Conservation (phyloP, 1,140 invertebrate genomes). For the Mylabris phalerata region DNA sequence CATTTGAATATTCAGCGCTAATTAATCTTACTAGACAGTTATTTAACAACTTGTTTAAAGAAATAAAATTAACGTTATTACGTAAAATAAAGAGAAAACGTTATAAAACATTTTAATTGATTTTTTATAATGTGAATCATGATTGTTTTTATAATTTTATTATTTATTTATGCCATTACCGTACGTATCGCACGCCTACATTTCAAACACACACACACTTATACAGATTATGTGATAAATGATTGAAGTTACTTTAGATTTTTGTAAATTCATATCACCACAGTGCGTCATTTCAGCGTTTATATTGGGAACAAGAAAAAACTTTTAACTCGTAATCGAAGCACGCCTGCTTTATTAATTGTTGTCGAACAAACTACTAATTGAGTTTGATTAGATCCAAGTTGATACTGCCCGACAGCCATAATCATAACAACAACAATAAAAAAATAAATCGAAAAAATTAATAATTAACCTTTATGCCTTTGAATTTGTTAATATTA, state of each 20-base stretch:
- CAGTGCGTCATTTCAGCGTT: too few species aligned
- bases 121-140: slow-evolving; percentile 21
- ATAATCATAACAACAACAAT: too few species aligned
- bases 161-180: slow-evolving; percentile 28
- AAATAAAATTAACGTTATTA: slow-evolving; percentile 17
- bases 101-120: slow-evolving; percentile 17
- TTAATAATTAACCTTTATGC: too few species aligned
- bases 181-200: slow-evolving; percentile 21
- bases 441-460: too few species aligned
- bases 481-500: too few species aligned
- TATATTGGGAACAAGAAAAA: slow-evolving; percentile 25
- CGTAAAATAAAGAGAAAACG: slow-evolving; percentile 5
- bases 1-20: slow-evolving; percentile 5
- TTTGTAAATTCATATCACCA: not conserved
- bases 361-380: slow-evolving; percentile 4
- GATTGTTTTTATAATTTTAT: slow-evolving; percentile 26
- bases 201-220: not conserved
- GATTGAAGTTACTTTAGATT: slow-evolving; percentile 18
- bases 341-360: slow-evolving; percentile 5
- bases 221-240: slow-evolving; percentile 19
- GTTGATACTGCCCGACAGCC: too few species aligned
- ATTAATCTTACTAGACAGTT: slow-evolving; percentile 11
- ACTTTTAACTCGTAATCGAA: slow-evolving; percentile 19
- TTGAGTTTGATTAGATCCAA: not conserved
- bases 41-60: slow-evolving; percentile 16